phyloP scores from a whole-genome alignment of 1,140 invertebrate species.

The Euwallacea similis region DNA sequence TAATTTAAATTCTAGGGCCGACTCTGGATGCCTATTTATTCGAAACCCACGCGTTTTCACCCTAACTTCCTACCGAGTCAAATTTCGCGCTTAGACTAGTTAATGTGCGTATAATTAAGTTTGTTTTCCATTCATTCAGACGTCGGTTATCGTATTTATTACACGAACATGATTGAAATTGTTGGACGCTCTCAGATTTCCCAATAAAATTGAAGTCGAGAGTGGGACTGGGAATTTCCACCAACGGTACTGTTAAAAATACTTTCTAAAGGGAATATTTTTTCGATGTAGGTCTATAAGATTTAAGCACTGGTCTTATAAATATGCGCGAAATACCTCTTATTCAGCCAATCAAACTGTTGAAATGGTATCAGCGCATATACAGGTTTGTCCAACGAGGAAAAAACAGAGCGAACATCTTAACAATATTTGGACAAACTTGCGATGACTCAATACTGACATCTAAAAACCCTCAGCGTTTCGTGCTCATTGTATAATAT shows the following conservation, averaged over 20 bases:
- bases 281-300: too few relatives aligned
- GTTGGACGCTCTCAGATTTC: conserved; percentile 33
- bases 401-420: background rate
- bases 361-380: too few relatives aligned
- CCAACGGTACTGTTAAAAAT: background rate
- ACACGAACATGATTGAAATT: conserved; percentile 34
- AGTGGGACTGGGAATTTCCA: background rate
- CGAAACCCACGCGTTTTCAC: conserved; percentile 7
- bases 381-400: background rate
- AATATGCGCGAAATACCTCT: too few relatives aligned
- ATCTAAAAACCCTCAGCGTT: too few relatives aligned
- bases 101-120: conserved; percentile 37
- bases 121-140: conserved; percentile 35
- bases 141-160: conserved; percentile 35
- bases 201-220: conserved; percentile 28
- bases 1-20: conserved; percentile 18
- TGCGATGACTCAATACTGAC: too few relatives aligned
- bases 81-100: conserved; percentile 26
- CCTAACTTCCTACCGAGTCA: conserved; percentile 16
- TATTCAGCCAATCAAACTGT: too few relatives aligned
- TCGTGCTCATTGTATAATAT: too few relatives aligned
- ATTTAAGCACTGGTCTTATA: too few relatives aligned
- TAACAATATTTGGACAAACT: background rate
- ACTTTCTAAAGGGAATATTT: background rate
- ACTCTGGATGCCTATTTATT: conserved; percentile 18